Percentiles rank a stretch among this genome's conserved stretches.
Conservation (phyloP, 2,113 vertebrate species). For the Clarias batrachus region DNA sequence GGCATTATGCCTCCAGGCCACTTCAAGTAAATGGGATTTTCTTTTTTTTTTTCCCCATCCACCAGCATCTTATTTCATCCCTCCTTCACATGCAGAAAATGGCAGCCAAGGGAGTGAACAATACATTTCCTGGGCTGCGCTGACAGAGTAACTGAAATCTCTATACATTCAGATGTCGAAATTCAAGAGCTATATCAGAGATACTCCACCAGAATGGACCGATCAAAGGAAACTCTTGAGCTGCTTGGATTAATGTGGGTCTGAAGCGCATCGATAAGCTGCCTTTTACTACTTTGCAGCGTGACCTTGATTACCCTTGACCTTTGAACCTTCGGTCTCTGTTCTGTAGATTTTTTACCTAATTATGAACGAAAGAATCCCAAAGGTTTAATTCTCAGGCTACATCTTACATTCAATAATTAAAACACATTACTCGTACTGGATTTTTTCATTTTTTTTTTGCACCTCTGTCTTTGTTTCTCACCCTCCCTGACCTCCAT, state of each 20-base stretch:
- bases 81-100: slow-evolving; percentile 41
- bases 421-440: not conserved
- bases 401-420: not conserved
- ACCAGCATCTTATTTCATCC: slow-evolving; percentile 50
- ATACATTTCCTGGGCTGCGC: not conserved
- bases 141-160: slow-evolving; percentile 1
- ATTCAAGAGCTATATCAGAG: not conserved
- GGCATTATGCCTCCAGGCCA: slow-evolving; percentile 40
- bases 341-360: slow-evolving; percentile 1
- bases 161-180: slow-evolving; percentile 10
- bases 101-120: slow-evolving; percentile 3
- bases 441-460: slow-evolving; percentile 22
- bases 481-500: slow-evolving; percentile 44
- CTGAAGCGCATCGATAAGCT: slow-evolving; percentile 24
- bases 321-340: slow-evolving; percentile 8
- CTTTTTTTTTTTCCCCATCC: slow-evolving; percentile 32
- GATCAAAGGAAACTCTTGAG: slow-evolving; percentile 26
- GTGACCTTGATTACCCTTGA: slow-evolving; percentile 22
- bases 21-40: slow-evolving; percentile 52
- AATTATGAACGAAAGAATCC: not conserved
- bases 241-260: slow-evolving; percentile 9
- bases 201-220: slow-evolving; percentile 7
- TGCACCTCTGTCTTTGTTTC: not conserved
- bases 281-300: slow-evolving; percentile 11
- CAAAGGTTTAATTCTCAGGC: not conserved